phyloP scores from a whole-genome alignment of 1,140 invertebrate genomes.

The Drosophila asahinai region DNA sequence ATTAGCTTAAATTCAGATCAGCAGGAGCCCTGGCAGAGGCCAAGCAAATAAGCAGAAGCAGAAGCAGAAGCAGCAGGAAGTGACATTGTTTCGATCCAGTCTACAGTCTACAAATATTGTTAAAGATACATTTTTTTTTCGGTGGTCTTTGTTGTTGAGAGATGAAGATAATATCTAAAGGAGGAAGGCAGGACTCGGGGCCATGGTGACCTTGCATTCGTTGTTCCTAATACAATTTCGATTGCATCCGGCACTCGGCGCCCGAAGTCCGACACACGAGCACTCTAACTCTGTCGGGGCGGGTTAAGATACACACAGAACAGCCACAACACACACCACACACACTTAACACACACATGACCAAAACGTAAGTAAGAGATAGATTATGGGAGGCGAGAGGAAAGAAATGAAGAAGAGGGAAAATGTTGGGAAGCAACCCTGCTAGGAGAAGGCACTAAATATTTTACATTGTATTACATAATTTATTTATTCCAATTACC shows the following conservation, averaged over 20 bases:
- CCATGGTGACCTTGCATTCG: slow-evolving; percentile 1
- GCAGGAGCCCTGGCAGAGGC: slow-evolving; percentile 31
- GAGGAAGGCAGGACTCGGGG: neutral
- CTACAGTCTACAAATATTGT: slow-evolving; percentile 50
- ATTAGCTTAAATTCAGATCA: slow-evolving; percentile 45
- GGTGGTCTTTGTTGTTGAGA: slow-evolving; percentile 26
- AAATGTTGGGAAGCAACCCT: slow-evolving; percentile 15
- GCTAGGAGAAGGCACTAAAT: slow-evolving; percentile 41
- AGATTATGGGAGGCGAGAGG: neutral
- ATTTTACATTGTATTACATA: slow-evolving; percentile 56
- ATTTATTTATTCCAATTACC: slow-evolving; percentile 66
- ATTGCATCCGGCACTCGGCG: slow-evolving; percentile 1
- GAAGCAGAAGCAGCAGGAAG: neutral
- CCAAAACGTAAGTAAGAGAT: slow-evolving; percentile 50
- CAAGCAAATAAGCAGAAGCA: neutral
- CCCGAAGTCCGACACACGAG: neutral
- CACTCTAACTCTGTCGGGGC: slow-evolving; percentile 41
- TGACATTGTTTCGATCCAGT: slow-evolving; percentile 40
- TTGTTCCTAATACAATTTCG: slow-evolving; percentile 45
- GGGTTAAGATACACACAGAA: slow-evolving; percentile 14
- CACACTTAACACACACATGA: slow-evolving; percentile 42
- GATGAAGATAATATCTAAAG: slow-evolving; percentile 3
- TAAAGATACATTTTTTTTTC: slow-evolving; percentile 39
- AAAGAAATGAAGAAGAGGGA: neutral
- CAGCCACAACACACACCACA: slow-evolving; percentile 17